phyloP scores from a whole-genome alignment of 1,140 invertebrate species.

The Vanessa tameamea region DNA sequence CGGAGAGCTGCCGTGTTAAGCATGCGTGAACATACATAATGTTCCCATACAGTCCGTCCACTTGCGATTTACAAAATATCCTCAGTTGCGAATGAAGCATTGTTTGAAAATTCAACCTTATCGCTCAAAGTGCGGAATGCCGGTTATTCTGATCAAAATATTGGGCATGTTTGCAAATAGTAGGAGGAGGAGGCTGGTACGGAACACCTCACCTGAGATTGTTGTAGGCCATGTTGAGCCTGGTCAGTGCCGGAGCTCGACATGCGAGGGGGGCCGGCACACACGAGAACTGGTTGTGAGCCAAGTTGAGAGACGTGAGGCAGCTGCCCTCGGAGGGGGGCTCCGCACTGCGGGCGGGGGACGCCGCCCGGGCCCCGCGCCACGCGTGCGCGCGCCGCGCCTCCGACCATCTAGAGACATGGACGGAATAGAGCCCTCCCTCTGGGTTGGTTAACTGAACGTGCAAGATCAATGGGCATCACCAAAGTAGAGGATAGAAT shows the following conservation, averaged over 20 bases:
- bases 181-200: too few species aligned
- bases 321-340: slow-evolving; percentile 80
- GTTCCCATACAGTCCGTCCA: neutral
- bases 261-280: slow-evolving; percentile 95
- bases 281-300: slow-evolving; percentile 93
- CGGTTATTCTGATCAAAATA: too few species aligned
- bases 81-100: too few species aligned
- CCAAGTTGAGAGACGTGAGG: slow-evolving; percentile 90
- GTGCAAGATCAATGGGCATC: too few species aligned
- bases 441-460: too few species aligned
- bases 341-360: slow-evolving; percentile 82
- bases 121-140: too few species aligned
- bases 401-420: slow-evolving; percentile 52
- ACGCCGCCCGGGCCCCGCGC: slow-evolving; percentile 82
- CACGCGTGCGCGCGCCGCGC: slow-evolving; percentile 85
- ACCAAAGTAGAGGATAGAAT: too few species aligned
- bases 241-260: slow-evolving; percentile 90
- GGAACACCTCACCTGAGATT: slow-evolving; percentile 74
- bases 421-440: too few species aligned
- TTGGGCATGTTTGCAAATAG: too few species aligned
- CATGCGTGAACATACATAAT: neutral
- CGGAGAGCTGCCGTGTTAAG: neutral
- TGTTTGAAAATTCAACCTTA: too few species aligned
- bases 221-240: slow-evolving; percentile 96
- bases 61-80: too few species aligned